Percentiles rank a stretch among this genome's conserved stretches.
phyloP scores from a whole-genome alignment of 2,113 vertebrate genomes.

The Loxodonta africana region DNA sequence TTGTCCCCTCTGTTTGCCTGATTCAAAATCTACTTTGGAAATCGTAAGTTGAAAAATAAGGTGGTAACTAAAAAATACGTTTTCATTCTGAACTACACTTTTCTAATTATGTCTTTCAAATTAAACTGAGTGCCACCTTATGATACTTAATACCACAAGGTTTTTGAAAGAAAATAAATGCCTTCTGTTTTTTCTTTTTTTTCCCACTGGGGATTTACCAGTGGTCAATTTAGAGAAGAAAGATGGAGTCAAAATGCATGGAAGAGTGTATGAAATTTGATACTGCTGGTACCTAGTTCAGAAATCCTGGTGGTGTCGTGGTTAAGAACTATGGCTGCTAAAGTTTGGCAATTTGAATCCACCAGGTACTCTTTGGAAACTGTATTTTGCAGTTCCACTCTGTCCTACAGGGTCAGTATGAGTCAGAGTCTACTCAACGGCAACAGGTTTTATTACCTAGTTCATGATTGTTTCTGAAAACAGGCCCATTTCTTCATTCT shows the following conservation, averaged over 20 bases:
- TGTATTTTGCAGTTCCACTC: too few species aligned
- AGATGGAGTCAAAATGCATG: not conserved
- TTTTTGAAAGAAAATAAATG: not conserved
- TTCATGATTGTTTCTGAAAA: not conserved
- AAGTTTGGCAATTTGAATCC: too few species aligned
- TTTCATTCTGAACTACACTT: not conserved
- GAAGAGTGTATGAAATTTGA: not conserved
- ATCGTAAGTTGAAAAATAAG: constrained; percentile 91
- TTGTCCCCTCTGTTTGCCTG: constrained; percentile 95
- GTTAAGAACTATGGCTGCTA: too few species aligned
- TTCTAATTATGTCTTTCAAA: not conserved
- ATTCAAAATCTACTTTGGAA: constrained; percentile 95
- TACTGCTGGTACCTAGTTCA: not conserved
- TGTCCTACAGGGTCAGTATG: too few species aligned
- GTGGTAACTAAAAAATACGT: not conserved
- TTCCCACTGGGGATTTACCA: not conserved
- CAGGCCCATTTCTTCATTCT: not conserved
- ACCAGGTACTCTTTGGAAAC: too few species aligned
- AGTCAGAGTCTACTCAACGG: too few species aligned
- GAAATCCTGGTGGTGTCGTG: too few species aligned
- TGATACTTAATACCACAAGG: not conserved
- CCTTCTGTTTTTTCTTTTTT: not conserved
- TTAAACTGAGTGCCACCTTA: not conserved
- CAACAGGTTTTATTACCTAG: not conserved
- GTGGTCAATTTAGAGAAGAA: not conserved